phyloP scores from a whole-genome alignment of 2,113 vertebrate species.

The Hippocampus zosterae region DNA sequence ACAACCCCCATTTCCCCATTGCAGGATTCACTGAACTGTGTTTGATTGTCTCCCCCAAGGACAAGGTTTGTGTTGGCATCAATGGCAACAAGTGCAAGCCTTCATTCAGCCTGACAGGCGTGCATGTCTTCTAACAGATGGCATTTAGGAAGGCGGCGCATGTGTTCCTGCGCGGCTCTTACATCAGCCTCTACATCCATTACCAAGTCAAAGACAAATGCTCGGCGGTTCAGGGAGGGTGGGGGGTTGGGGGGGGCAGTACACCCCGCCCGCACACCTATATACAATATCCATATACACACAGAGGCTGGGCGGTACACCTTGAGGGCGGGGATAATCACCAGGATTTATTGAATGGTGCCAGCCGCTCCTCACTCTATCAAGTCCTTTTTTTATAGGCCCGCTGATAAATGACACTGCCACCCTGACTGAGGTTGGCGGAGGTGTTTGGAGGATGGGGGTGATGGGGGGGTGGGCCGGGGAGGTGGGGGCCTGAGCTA shows the following conservation, averaged over 20 bases:
- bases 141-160: constrained; percentile 31
- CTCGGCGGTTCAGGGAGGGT: constrained; percentile 7
- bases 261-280: constrained; percentile 27
- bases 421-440: constrained; percentile 41
- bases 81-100: constrained; percentile 39
- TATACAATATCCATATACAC: constrained; percentile 5
- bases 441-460: constrained; percentile 21
- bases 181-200: constrained; percentile 35
- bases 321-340: constrained; percentile 68
- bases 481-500: constrained; percentile 14
- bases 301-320: constrained; percentile 37
- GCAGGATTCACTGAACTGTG: neutral
- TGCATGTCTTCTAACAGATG: constrained; percentile 48
- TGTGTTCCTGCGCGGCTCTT: constrained; percentile 21
- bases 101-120: constrained; percentile 29
- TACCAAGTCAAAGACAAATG: constrained; percentile 59
- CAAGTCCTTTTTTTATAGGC: constrained; percentile 67
- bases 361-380: constrained; percentile 65
- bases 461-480: neutral
- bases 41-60: neutral
- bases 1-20: neutral
- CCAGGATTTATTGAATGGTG: constrained; percentile 72
- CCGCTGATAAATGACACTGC: constrained; percentile 61
- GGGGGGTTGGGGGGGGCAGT: neutral
- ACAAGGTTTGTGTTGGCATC: constrained; percentile 25